Base-by-base conservation (phyloP, 2,888 invertebrate species). In the Meghimatium bilineatum region DNA sequence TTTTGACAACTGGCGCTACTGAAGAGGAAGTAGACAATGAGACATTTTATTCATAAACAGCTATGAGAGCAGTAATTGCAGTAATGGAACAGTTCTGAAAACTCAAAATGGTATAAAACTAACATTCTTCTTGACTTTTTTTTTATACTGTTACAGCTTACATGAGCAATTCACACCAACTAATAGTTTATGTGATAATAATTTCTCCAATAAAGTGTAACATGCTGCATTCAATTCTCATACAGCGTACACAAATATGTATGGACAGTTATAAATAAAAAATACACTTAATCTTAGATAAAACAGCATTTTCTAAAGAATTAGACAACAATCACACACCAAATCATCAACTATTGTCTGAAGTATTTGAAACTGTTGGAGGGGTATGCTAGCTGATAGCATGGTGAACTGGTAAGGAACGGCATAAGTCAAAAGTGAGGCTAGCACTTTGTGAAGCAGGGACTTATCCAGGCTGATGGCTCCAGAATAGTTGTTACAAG, bases 231-330 rank as follows among this genome's bases (percentile, higher is more conserved):
- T 32, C 32, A 66, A 32, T 32, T 10, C n/a, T 63, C 63, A 63
- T 63, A 63, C n/a, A 63, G 2, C 6, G n/a, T 29, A 63, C 26
- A 63, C 5, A 20, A n/a, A 23, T 23, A 66, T 66, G 14, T 14
- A 32, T 32, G 10, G 6, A 66, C 10, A 29, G 32, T 29, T 66
- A 32, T 66, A 29, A 14, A 44, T 10, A 72, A 12, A 14, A 72
- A 49, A 72, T 49, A 49, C 44, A 72, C 44, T 72, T 72, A n/a
- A 72, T 72, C 38, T 38, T 38, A 71, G 71, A n/a, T n/a, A n/a
- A n/a, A n/a, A n/a, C n/a, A n/a, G n/a, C n/a, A n/a, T n/a, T n/a
- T n/a, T n/a, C n/a, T n/a, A n/a, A 71, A 38, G 17, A 71, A 26
- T 44, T 29, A n/a, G n/a, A 44, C 14, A 66, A 66, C 32, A 49